phyloP scores from a whole-genome alignment of 2,113 vertebrate genomes.

The Nycticebus coucang region DNA sequence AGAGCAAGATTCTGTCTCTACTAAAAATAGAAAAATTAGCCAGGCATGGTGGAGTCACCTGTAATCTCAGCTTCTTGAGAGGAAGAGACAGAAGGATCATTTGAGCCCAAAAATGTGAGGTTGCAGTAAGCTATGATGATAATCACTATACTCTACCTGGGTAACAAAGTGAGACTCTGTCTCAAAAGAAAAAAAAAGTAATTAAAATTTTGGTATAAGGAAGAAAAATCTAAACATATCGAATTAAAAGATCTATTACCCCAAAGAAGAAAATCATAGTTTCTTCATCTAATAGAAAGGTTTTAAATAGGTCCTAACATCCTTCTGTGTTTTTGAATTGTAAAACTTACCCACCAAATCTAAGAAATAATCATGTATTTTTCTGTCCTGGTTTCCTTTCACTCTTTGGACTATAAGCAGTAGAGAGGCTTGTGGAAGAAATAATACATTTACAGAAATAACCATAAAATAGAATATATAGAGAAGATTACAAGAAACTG shows the following conservation, averaged over 20 bases:
- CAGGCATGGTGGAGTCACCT: too few relatives aligned
- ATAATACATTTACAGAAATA: neutral
- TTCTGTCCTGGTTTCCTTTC: constrained; percentile 40
- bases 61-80: too few relatives aligned
- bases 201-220: neutral
- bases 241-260: neutral
- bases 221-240: neutral
- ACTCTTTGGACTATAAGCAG: neutral
- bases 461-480: neutral
- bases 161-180: too few relatives aligned
- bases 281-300: constrained; percentile 2
- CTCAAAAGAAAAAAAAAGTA: neutral
- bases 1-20: too few relatives aligned
- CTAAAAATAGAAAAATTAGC: too few relatives aligned
- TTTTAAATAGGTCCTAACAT: neutral
- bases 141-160: too few relatives aligned
- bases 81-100: too few relatives aligned
- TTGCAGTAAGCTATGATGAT: too few relatives aligned
- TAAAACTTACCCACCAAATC: neutral
- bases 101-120: too few relatives aligned
- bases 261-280: neutral
- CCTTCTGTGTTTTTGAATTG: neutral
- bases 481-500: neutral
- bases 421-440: neutral
- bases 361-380: neutral